These are phyloP conservation scores for Acronicta alni DNA, from an alignment of 2,888 invertebrate species.

Conservation along the genomic window DNA sequence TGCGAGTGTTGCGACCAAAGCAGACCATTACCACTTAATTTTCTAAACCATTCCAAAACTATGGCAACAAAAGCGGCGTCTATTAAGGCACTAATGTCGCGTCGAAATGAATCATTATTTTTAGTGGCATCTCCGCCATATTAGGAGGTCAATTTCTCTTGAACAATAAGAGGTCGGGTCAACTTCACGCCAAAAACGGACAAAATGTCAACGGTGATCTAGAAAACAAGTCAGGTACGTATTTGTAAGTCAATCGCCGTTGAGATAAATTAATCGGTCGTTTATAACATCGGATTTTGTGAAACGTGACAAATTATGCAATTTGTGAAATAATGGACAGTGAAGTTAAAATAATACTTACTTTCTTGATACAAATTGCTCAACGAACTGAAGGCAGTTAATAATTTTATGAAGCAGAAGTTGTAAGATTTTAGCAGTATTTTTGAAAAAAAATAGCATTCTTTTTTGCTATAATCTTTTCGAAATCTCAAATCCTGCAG, in stretches of 20 bases:
- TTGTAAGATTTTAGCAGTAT: too few species aligned
- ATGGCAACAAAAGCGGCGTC: conserved; percentile 46
- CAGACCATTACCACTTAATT: conserved; percentile 48
- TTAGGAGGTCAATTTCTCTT: conserved; percentile 56
- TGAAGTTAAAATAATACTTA: background rate
- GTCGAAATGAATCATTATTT: conserved; percentile 58
- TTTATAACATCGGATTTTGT: conserved; percentile 24
- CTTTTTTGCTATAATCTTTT: too few species aligned
- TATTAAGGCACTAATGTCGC: conserved; percentile 51
- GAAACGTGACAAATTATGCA: conserved; percentile 17
- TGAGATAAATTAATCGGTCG: conserved; percentile 17
- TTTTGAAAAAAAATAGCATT: too few species aligned
- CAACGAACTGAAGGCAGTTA: background rate
- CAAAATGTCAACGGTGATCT: conserved; percentile 51
- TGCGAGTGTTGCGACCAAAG: conserved; percentile 20
- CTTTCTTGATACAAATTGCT: conserved; percentile 3
- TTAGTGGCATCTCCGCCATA: conserved; percentile 55
- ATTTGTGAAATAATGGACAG: background rate
- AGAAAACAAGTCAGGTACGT: conserved; percentile 33
- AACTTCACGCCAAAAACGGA: conserved; percentile 44
- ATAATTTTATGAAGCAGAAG: background rate
- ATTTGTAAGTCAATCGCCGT: conserved; percentile 20
- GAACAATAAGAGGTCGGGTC: conserved; percentile 54
- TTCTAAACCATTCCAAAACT: conserved; percentile 50
- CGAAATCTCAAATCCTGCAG: too few species aligned